Base-by-base conservation (phyloP, 2,113 vertebrate species). In the Psephotus haematonotus region DNA sequence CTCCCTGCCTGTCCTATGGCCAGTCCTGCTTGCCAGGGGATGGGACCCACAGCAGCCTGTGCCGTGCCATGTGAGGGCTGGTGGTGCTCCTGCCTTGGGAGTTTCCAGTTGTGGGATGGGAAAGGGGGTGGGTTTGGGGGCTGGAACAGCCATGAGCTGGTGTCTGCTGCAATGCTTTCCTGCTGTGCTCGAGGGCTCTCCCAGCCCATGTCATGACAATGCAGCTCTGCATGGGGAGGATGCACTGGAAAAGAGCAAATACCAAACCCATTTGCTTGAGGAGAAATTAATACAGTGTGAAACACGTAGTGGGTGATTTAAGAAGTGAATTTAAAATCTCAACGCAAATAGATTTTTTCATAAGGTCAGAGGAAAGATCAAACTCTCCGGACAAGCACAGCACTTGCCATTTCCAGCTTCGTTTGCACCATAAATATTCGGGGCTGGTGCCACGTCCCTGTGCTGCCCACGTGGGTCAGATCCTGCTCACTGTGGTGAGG, bases 351-450 rank as follows among this genome's bases (percentile, higher is more conserved):
- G 84, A 59, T 91, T 80, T 91, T 95, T 95, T 94, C 76, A 95
- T 95, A 96, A 97, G 95, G 95, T 97, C 96, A 97, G 77, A 78
- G 62, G 91, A 90, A 92, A 97, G 96, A 95, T 96, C 94, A 96
- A 97, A 93, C 10, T 65, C 83, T 91, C 39, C 89, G 90, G 94
- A 75, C 80, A 91, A 87, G 83, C 79, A 31, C 69, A 64, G 85
- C 55, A 31, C 76, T 89, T 83, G 89, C 93, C 63, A 78, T 55
- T 96, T 85, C 53, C 67, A 95, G 77, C 50, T 25, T 63, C 5
- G 1, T 41, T 86, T 94, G 72, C 15, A 47, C 81, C 60, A 46
- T 74, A 65, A 74, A 81, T 75, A 74, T 37, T 68, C 59, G 9
- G 39, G 80, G 59, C 29, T 59, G 80, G 63, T 0, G 2, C 37